A percentile compares a stretch with the other conserved stretches of the same genome.
phyloP scores from a whole-genome alignment of 2,888 invertebrate genomes.

The Acronicta leporina region DNA sequence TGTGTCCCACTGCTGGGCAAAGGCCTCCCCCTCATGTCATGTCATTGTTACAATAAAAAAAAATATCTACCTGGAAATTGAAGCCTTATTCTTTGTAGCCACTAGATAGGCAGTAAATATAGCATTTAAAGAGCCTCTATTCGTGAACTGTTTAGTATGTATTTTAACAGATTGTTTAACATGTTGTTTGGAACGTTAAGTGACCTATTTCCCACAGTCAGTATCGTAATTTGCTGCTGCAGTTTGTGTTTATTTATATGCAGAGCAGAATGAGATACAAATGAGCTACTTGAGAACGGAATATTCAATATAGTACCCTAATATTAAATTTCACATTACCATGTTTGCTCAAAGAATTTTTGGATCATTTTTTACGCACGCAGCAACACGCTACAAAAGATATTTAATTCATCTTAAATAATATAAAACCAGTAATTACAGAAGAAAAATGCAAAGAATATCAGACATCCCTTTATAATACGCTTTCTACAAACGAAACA shows the following conservation, averaged over 20 bases:
- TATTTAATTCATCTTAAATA: no score
- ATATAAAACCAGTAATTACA: no score
- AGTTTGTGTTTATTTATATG: constrained; percentile 2
- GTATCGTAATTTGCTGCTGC: constrained; percentile 2
- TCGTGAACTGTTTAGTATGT: constrained; percentile 8
- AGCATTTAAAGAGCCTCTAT: constrained; percentile 11
- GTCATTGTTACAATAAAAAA: no score
- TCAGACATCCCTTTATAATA: constrained; percentile 6
- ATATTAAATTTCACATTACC: no score
- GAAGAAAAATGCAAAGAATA: constrained; percentile 8
- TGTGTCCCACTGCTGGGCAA: no score
- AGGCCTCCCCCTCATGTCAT: no score
- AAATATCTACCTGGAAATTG: no score
- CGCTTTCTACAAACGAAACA: constrained; percentile 18
- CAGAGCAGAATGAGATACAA: not conserved
- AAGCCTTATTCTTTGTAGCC: no score
- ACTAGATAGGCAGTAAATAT: not conserved
- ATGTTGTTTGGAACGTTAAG: constrained; percentile 3
- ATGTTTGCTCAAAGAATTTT: no score
- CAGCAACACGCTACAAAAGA: no score
- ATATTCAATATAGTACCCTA: not conserved
- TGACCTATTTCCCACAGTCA: constrained; percentile 38
- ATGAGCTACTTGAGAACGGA: not conserved
- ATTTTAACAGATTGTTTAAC: constrained; percentile 18
- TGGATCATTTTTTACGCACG: no score